These are phyloP conservation scores for Meriones psammophilus DNA, from an alignment of 2,797 vertebrate genomes.

Conservation along the genomic window DNA sequence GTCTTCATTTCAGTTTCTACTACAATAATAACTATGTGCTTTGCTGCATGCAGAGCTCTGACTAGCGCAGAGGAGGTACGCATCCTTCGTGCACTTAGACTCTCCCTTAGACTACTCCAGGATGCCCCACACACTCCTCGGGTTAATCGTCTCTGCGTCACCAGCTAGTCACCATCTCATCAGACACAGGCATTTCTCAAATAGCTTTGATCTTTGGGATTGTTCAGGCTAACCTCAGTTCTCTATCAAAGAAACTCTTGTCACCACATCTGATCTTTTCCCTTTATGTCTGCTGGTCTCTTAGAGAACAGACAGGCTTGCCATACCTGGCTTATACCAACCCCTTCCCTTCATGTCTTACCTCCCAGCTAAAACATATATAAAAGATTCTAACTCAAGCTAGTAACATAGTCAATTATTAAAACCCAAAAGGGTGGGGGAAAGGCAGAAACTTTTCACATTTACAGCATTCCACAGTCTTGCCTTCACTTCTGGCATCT, in stretches of 20 bases:
- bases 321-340: neutral
- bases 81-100: neutral
- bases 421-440: neutral
- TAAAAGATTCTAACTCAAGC: neutral
- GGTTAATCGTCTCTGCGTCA: conserved; percentile 22
- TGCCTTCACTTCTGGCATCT: neutral
- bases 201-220: neutral
- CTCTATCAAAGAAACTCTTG: neutral
- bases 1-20: conserved; percentile 36
- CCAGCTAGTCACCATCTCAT: neutral
- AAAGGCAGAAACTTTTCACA: neutral
- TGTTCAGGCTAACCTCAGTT: neutral
- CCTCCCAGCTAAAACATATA: neutral
- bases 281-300: neutral
- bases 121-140: neutral
- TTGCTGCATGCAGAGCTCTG: neutral
- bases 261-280: conserved; percentile 6
- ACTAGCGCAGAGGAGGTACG: neutral
- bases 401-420: neutral
- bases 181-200: conserved; percentile 23
- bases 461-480: neutral
- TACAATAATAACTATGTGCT: neutral
- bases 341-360: conserved; percentile 21
- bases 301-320: conserved; percentile 27
- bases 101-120: neutral